These are phyloP conservation scores for Lordiphosa fenestrarum DNA, from an alignment of 2,888 invertebrate species.

Conservation along the genomic window DNA sequence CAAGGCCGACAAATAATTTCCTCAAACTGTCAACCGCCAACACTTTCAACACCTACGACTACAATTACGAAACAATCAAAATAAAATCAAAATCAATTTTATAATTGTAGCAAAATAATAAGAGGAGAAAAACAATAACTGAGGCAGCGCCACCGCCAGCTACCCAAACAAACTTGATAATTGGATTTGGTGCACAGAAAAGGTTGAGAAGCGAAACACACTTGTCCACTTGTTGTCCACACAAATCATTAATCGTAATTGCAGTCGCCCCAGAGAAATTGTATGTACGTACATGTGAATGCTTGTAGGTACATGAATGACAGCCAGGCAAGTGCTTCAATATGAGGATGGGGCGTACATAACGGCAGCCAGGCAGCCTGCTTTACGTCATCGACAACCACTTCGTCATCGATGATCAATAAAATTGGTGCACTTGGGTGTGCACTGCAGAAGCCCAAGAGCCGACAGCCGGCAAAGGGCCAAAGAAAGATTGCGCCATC, in stretches of 20 bases:
- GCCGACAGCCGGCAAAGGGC: constrained; percentile 23
- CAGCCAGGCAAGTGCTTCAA: constrained; percentile 12
- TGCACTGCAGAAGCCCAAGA: constrained; percentile 54
- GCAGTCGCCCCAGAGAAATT: constrained; percentile 63
- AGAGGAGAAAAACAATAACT: constrained; percentile 30
- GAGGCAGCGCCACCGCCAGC: constrained; percentile 29
- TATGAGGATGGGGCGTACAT: constrained; percentile 29
- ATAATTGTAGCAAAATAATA: constrained; percentile 49
- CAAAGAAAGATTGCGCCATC: constrained; percentile 47
- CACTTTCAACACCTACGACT: constrained; percentile 66
- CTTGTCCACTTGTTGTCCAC: constrained; percentile 56
- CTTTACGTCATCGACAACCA: constrained; percentile 59
- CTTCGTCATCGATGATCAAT: constrained; percentile 38
- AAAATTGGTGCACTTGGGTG: constrained; percentile 70
- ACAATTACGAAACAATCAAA: constrained; percentile 65
- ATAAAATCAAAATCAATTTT: constrained; percentile 40
- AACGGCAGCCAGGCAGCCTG: constrained; percentile 46
- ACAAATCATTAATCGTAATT: constrained; percentile 66
- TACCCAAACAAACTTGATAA: constrained; percentile 56
- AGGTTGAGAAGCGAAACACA: constrained; percentile 32
- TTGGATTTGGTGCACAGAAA: constrained; percentile 31
- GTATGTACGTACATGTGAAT: constrained; percentile 24
- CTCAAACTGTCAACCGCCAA: constrained; percentile 59
- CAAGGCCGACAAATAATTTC: constrained; percentile 44
- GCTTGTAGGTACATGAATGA: constrained; percentile 10